phyloP scores from a whole-genome alignment of 2,113 vertebrate genomes.

The Caloenas nicobarica region DNA sequence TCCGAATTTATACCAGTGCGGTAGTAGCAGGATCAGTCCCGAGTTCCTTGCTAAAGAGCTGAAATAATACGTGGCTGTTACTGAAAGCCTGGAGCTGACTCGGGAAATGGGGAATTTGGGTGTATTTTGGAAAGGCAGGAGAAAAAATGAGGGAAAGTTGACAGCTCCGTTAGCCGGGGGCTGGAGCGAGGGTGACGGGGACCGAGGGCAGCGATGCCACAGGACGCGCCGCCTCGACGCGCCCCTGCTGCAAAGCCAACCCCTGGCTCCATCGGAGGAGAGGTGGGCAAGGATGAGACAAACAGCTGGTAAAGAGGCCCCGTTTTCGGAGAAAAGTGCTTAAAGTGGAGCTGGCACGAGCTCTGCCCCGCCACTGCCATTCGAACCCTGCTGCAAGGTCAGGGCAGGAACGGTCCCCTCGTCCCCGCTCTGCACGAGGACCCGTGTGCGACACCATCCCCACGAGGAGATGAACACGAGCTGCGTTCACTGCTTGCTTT shows the following conservation, averaged over 20 bases:
- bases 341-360: background rate
- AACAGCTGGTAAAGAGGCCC: accelerated
- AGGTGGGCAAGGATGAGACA: background rate
- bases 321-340: background rate
- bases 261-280: accelerated
- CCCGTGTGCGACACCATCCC: accelerated
- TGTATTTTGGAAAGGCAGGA: accelerated
- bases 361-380: accelerated
- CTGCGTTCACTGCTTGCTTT: accelerated
- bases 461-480: accelerated
- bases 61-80: accelerated
- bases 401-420: accelerated
- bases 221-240: accelerated
- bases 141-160: background rate
- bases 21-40: background rate
- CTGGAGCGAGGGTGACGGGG: accelerated
- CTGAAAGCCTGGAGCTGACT: accelerated
- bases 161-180: accelerated
- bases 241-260: background rate
- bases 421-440: accelerated
- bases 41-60: background rate
- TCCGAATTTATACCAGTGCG: accelerated
- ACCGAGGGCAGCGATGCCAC: accelerated
- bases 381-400: accelerated
- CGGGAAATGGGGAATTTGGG: background rate